Conservation (phyloP, 2,113 vertebrate genomes). For the Saguinus midas region DNA sequence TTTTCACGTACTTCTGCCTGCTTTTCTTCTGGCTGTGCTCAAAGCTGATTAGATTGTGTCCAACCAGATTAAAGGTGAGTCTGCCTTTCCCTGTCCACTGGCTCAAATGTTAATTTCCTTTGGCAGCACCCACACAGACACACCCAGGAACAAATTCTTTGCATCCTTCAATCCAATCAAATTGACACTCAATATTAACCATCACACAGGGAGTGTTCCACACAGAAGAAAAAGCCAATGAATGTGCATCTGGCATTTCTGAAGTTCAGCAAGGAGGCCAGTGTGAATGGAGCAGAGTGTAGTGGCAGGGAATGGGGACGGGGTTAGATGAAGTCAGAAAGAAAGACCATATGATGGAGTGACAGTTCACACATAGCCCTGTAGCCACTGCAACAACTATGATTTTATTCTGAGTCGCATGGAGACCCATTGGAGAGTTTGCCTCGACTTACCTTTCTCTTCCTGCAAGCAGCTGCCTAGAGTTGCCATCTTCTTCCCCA, state of each 20-base stretch:
- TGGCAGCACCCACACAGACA: no score
- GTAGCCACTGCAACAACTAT: not conserved
- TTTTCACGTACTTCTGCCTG: no score
- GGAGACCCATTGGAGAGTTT: not conserved
- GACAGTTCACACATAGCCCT: not conserved
- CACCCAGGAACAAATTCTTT: no score
- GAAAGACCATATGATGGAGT: not conserved
- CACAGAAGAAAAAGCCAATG: not conserved
- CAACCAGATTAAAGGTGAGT: no score
- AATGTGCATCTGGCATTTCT: no score
- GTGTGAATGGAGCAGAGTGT: not conserved
- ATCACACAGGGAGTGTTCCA: not conserved
- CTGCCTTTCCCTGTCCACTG: no score
- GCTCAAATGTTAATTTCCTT: no score
- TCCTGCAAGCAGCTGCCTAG: not conserved
- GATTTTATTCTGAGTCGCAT: not conserved
- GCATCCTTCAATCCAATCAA: no score
- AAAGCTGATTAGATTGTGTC: no score
- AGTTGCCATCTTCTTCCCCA: not conserved
- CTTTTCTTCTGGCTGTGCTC: no score
- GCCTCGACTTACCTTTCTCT: not conserved
- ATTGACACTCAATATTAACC: no score
- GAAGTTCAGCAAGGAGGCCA: not conserved
- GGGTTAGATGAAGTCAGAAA: not conserved
- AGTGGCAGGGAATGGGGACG: no score